Percentiles rank a stretch among this genome's conserved stretches.
phyloP scores from a whole-genome alignment of 2,888 invertebrate genomes.

The Drosophila ustulata region DNA sequence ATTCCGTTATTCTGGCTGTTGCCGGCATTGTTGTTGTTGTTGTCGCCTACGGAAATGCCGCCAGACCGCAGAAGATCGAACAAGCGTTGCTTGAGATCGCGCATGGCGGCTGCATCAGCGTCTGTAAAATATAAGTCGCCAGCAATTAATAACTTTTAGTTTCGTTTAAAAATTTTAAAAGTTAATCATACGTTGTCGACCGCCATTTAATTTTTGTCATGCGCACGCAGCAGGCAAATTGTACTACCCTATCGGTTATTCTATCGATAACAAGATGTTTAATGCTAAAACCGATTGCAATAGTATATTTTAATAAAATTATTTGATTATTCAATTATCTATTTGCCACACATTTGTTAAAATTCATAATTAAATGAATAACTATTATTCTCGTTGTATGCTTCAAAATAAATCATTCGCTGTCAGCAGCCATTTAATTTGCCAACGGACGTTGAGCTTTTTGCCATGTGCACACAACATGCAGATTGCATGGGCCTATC shows the following conservation, averaged over 20 bases:
- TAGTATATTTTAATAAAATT: not conserved
- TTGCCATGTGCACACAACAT: not conserved
- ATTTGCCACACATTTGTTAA: not conserved
- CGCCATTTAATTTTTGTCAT: not conserved
- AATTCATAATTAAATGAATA: not conserved
- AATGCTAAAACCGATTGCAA: not conserved
- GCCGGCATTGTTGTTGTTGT: conserved; percentile 37
- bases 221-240: conserved; percentile 14
- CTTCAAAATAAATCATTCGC: not conserved
- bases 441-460: not conserved
- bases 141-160: not conserved
- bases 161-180: not conserved
- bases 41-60: conserved; percentile 71
- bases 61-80: conserved; percentile 83
- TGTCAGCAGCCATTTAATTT: not conserved
- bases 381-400: not conserved
- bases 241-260: not conserved
- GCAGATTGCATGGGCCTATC: conserved; percentile 7
- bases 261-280: not conserved
- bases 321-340: not conserved
- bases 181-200: not conserved
- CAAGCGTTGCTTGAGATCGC: conserved; percentile 84
- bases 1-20: conserved; percentile 19
- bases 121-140: conserved; percentile 32
- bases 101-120: conserved; percentile 71